Base-by-base conservation (phyloP, 2,113 vertebrate species). In the Cyanistes caeruleus region DNA sequence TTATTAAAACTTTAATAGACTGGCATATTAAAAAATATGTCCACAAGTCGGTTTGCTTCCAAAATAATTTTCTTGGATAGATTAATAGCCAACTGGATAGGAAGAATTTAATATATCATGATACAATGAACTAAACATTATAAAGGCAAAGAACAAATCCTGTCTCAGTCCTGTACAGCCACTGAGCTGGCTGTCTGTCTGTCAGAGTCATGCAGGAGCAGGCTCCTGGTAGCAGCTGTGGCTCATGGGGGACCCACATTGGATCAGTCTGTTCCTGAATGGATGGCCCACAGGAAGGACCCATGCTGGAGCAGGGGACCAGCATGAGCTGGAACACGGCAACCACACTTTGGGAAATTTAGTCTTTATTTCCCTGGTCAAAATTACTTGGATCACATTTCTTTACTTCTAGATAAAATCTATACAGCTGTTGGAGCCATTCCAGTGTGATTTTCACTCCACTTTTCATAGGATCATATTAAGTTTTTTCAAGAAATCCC, bases 221-320 rank as follows among this genome's bases (percentile, higher is more conserved):
- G 48, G 11, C 2, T 58, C 13, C 27, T 39, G n/a, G 27, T 3
- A 52, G 48, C 15, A 43, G 0, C 39, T 52, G 43, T 28, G n/a
- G 17, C 55, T n/a, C 1, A 0, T 6, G 23, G 24, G 5, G 13
- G 10, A 41, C 7, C 23, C 16, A 35, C 4, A 2, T 2, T 22
- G 41, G 31, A 52, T 23, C 21, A 69, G 3, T 11, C 43, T 78
- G 11, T 5, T 72, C 23, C 80, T 51, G 35, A 55, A 58, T 30
- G 8, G 18, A 30, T 28, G 17, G 39, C 0, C 1, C 5, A 1
- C 0, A 1, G 19, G 37, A 83, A 12, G 11, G n/a, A 68, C 4
- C 9, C 21, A 24, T 1, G 3, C 21, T 41, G 33, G 13, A 41
- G 14, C 31, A 65, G 46, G 21, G 15, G 15, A 31, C 8, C 15